phyloP scores from a whole-genome alignment of 23 tunicate genomes.

The Oikopleura albicans region DNA sequence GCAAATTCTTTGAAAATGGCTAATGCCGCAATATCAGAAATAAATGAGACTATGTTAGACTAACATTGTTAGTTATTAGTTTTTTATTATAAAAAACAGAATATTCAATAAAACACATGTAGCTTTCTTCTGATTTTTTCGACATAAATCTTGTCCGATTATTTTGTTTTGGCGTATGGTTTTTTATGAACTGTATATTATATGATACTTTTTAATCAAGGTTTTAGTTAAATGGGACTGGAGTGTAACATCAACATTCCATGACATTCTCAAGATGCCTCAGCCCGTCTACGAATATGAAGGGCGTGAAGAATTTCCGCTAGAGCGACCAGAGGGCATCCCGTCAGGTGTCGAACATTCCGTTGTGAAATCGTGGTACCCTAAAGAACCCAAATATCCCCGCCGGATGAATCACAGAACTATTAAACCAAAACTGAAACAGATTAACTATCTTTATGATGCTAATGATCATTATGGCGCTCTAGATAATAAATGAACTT shows the following conservation, averaged over 20 bases:
- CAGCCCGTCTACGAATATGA: neutral
- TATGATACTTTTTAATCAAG: too few species aligned
- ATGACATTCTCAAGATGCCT: neutral
- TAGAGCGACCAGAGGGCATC: neutral
- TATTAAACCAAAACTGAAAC: slow-evolving; percentile 14
- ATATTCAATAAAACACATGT: too few species aligned
- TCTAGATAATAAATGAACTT: neutral
- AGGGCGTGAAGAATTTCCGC: neutral
- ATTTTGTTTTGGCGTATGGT: too few species aligned
- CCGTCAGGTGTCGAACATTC: neutral
- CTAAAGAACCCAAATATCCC: slow-evolving; percentile 16
- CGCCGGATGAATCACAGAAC: neutral
- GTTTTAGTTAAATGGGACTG: slow-evolving; percentile 10
- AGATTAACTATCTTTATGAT: slow-evolving; percentile 12
- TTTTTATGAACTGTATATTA: too few species aligned
- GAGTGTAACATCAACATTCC: neutral
- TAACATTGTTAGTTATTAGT: too few species aligned
- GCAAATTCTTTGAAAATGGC: too few species aligned
- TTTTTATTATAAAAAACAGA: too few species aligned
- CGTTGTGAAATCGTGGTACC: slow-evolving; percentile 9
- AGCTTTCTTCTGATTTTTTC: too few species aligned
- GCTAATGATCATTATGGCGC: neutral
- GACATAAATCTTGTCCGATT: too few species aligned
- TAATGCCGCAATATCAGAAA: too few species aligned
- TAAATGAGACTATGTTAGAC: too few species aligned